Conservation (phyloP, 2,888 invertebrate species). For the Ochlodes sylvanus region DNA sequence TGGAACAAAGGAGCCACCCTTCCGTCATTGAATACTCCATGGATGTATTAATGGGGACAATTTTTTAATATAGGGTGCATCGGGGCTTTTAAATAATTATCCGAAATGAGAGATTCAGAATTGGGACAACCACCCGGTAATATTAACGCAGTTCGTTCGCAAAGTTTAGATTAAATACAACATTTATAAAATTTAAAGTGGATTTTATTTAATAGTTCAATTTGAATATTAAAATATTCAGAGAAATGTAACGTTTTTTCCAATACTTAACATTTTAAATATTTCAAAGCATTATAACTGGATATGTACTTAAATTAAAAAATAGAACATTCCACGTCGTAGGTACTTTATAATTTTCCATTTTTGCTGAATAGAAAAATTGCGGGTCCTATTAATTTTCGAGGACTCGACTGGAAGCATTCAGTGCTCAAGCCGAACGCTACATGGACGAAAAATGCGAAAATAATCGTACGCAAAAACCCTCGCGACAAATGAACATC, state of each 20-base stretch:
- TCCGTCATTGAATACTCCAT: conserved; percentile 59
- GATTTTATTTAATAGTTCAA: conserved; percentile 20
- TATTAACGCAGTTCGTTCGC: conserved; percentile 1
- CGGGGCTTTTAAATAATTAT: conserved; percentile 67
- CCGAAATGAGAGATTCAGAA: conserved; percentile 27
- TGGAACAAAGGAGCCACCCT: conserved; percentile 66
- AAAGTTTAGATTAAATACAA: conserved; percentile 42
- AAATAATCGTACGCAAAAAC: conserved; percentile 79
- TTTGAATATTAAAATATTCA: background rate
- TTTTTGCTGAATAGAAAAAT: conserved; percentile 38
- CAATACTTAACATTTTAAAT: conserved; percentile 32
- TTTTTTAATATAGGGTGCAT: conserved; percentile 77
- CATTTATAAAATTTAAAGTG: conserved; percentile 28
- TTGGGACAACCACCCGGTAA: conserved; percentile 9
- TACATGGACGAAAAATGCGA: conserved; percentile 65
- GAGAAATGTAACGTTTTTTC: conserved; percentile 16
- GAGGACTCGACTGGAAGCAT: conserved; percentile 43
- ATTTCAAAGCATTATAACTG: conserved; percentile 34
- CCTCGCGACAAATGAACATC: conserved; percentile 84
- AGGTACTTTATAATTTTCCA: conserved; percentile 32
- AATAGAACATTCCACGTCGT: conserved; percentile 34
- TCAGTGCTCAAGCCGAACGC: conserved; percentile 63
- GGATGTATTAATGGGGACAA: conserved; percentile 74
- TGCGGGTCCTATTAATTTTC: conserved; percentile 38
- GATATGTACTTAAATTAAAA: conserved; percentile 36